Percentiles rank a stretch among this genome's conserved stretches.
Evolutionary conservation across 1,140 invertebrate genomes (phyloP).

Genomic region (Propsilocerus akamusi): DNA sequence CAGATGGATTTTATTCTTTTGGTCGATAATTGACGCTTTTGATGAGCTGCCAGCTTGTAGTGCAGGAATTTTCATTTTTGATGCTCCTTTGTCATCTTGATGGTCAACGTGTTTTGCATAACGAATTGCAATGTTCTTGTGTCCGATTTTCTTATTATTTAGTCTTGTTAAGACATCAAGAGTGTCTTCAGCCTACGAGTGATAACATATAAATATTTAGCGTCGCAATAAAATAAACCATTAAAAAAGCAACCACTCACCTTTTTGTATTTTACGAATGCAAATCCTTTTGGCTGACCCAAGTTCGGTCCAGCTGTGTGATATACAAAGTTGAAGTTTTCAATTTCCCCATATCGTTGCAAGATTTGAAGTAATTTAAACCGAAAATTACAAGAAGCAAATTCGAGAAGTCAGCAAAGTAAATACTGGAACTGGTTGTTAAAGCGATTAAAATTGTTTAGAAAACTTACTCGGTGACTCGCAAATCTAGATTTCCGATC

Average conservation of each 20-base stretch:
- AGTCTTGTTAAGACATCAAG: constrained; percentile 42
- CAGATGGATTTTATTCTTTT: constrained; percentile 60
- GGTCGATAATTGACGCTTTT: constrained; percentile 51
- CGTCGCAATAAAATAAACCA: too few species aligned
- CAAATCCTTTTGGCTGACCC: constrained; percentile 81
- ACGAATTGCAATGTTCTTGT: constrained; percentile 57
- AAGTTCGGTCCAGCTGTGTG: constrained; percentile 72
- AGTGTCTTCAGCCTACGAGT: constrained; percentile 35
- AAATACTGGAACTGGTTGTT: constrained; percentile 2
- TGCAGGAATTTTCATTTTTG: constrained; percentile 52
- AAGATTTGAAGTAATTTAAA: constrained; percentile 87
- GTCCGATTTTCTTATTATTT: constrained; percentile 54
- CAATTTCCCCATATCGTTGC: constrained; percentile 77
- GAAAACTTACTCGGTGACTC: constrained; percentile 79
- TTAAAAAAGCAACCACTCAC: too few species aligned
- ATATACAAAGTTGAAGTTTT: constrained; percentile 88
- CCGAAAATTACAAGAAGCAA: constrained; percentile 41
- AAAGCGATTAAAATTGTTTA: constrained; percentile 10
- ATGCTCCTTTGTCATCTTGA: constrained; percentile 27
- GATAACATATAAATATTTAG: too few species aligned
- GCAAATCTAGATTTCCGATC: constrained; percentile 74
- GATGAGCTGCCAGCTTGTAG: constrained; percentile 46
- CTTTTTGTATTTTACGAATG: constrained; percentile 69
- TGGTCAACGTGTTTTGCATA: constrained; percentile 59
- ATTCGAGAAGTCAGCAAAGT: constrained; percentile 16